Percentiles rank a stretch among this genome's conserved stretches.
These are phyloP conservation scores for Iselma pallidipennis DNA, from an alignment of 2,888 invertebrate genomes.

Conservation along the genomic window DNA sequence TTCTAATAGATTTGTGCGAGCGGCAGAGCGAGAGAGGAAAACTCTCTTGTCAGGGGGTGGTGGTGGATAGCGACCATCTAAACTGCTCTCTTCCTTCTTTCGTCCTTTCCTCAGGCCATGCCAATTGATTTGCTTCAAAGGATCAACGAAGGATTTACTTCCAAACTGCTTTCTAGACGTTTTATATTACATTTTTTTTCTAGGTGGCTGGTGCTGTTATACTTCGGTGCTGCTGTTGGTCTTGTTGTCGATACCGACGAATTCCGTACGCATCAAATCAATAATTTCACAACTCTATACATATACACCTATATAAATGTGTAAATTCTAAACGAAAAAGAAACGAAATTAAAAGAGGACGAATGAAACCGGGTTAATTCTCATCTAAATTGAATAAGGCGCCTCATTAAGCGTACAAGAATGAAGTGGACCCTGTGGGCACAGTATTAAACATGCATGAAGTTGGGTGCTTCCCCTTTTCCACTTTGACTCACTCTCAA, in stretches of 20 bases:
- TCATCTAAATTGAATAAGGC: constrained; percentile 52
- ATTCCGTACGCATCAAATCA: background rate
- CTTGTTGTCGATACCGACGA: background rate
- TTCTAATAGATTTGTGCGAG: constrained; percentile 57
- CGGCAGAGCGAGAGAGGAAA: constrained; percentile 44
- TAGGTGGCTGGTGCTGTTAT: background rate
- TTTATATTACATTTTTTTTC: constrained; percentile 33
- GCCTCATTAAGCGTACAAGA: constrained; percentile 48
- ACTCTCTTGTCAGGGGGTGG: constrained; percentile 44
- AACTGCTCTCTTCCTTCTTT: constrained; percentile 35
- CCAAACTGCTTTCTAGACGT: constrained; percentile 41
- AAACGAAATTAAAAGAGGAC: background rate
- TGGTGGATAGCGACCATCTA: constrained; percentile 46
- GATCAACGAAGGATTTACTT: constrained; percentile 44
- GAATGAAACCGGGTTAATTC: constrained; percentile 42
- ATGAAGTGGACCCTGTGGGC: constrained; percentile 51
- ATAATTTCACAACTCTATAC: background rate
- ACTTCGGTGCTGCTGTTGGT: background rate
- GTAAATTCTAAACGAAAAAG: background rate
- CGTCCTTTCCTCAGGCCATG: constrained; percentile 42
- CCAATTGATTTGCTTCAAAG: constrained; percentile 50
- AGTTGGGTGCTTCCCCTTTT: constrained; percentile 22
- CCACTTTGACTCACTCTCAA: constrained; percentile 6
- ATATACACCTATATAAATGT: too few relatives aligned
- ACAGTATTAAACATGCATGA: constrained; percentile 53